These are phyloP conservation scores for Dermatemys mawii DNA, from an alignment of 2,113 vertebrate genomes.

Conservation along the genomic window DNA sequence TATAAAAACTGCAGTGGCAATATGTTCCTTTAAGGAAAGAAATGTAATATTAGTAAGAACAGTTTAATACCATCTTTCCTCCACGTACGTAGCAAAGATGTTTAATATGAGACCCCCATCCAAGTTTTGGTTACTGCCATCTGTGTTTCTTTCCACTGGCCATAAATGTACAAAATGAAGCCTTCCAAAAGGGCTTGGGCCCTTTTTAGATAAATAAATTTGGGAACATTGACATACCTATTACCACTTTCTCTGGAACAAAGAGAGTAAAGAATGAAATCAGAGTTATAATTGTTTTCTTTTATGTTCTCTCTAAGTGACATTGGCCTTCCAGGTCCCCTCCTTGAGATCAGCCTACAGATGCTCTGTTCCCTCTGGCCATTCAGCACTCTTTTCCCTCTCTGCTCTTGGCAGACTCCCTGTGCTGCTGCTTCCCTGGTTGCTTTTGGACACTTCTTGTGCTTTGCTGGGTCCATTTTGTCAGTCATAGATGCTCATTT, in stretches of 20 bases:
- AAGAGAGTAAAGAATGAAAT: not conserved
- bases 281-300: not conserved
- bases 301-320: too few relatives aligned
- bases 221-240: not conserved
- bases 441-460: not conserved
- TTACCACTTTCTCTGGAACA: not conserved
- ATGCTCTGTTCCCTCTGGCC: not conserved
- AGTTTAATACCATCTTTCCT: not conserved
- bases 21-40: not conserved
- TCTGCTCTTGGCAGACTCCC: too few relatives aligned
- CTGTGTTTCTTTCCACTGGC: not conserved
- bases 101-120: not conserved
- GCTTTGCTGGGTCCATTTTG: not conserved
- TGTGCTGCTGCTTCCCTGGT: not conserved
- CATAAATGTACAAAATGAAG: not conserved
- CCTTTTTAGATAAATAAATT: not conserved
- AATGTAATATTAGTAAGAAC: not conserved
- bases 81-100: not conserved
- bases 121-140: not conserved
- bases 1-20: not conserved
- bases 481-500: not conserved
- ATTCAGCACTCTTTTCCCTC: not conserved
- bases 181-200: not conserved
- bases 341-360: not conserved
- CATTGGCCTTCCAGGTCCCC: too few relatives aligned